Conservation (phyloP, 2,113 vertebrate species). For the Gavialis gangeticus region DNA sequence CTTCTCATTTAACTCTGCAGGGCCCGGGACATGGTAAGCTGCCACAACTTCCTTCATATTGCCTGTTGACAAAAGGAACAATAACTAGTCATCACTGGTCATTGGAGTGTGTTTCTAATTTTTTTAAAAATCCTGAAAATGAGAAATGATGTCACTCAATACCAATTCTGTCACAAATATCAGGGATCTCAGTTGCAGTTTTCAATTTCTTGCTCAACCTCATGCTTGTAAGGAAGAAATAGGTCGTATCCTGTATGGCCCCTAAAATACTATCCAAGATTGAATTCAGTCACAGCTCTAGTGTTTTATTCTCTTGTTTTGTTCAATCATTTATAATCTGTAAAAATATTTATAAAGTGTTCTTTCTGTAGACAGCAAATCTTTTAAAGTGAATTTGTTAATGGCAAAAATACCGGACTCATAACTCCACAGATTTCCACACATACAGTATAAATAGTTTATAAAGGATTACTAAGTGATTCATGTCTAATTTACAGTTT, state of each 20-base stretch:
- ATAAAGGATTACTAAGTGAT: not conserved
- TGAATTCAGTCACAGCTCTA: not conserved
- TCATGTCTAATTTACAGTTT: not conserved
- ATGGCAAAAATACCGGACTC: not conserved
- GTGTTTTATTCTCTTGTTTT: not conserved
- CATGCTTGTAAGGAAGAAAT: not conserved
- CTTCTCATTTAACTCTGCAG: constrained; percentile 81
- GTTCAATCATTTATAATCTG: not conserved
- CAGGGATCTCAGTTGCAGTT: not conserved
- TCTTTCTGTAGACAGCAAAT: not conserved
- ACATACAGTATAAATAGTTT: not conserved
- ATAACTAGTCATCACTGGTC: constrained; percentile 83
- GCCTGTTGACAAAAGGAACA: constrained; percentile 89
- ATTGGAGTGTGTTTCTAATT: constrained; percentile 44
- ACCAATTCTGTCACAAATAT: constrained; percentile 42
- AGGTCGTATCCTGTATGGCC: not conserved
- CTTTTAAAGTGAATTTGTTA: not conserved
- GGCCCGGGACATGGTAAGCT: constrained; percentile 79
- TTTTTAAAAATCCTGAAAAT: constrained; percentile 60
- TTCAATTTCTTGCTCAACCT: constrained; percentile 3
- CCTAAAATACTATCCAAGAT: not conserved
- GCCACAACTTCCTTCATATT: constrained; percentile 83
- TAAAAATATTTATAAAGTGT: not conserved
- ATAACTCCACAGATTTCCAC: not conserved
- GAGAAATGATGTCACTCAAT: constrained; percentile 45